Evolutionary conservation across 2,797 vertebrate species (phyloP), one percentile per base, ranked within the genome.

Genomic region (Sebastes elongatus): DNA sequence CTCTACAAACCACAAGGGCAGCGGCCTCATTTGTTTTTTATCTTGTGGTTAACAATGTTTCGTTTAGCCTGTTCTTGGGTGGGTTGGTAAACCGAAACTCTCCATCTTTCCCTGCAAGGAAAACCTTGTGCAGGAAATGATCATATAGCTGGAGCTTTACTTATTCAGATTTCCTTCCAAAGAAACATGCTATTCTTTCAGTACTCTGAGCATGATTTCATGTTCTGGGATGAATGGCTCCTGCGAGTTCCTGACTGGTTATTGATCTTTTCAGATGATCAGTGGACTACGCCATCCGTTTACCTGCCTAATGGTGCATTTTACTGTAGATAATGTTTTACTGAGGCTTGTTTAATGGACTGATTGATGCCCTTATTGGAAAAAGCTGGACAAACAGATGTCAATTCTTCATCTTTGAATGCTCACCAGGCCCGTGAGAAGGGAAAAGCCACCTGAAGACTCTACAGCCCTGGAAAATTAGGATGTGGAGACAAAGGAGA

Each of bases 11-110:
- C 74, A 70, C 81, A 77, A 69, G 70, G 88, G 68, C 22, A 4
- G 70, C 27, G 76, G 78, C 77, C 86, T 88, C 83, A 81, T 92
- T 93, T 92, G 83, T 90, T 91, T 92, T 89, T 89, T 84, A 82
- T 93, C 84, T 86, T 60, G 80, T 53, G 60, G 81, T 77, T 89
- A 90, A 88, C 72, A 16, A 68, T 53, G n/a, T 86, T 89, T 90
- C 63, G 78, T 89, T 89, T 80, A 71, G 55, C 55, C 71, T 66
- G 13, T 56, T 69, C 56, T 71, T 59, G 72, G 53, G 46, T 80
- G 66, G 68, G 42, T 18, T 55, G 62, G 69, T 64, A 76, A 86
- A 87, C 65, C 33, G 56, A 64, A 83, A 56, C 33, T 63, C 30
- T 65, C 25, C 4, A 14, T 49, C 28, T 79, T 61, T 65, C 56